These are phyloP conservation scores for Batillaria attramentaria DNA, from an alignment of 1,140 invertebrate species.

Conservation along the genomic window DNA sequence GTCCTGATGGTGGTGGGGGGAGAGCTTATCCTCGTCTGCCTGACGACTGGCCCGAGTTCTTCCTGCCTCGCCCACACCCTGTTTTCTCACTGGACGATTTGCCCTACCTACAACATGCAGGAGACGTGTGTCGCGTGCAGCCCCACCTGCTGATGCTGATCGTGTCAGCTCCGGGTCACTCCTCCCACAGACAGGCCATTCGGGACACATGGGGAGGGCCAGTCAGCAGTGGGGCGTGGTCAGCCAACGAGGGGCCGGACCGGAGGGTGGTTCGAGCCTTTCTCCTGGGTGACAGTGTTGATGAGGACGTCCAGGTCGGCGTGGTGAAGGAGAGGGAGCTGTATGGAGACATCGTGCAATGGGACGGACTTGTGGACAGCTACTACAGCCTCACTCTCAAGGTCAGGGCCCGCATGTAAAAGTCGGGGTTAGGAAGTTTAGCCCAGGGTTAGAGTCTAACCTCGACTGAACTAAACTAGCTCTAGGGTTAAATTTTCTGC, in stretches of 20 bases:
- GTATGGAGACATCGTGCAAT: slow-evolving; percentile 9
- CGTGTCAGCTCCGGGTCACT: background rate
- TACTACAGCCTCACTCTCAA: slow-evolving; percentile 11
- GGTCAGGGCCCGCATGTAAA: background rate
- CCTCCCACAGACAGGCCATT: background rate
- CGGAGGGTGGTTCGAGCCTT: background rate
- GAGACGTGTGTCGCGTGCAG: background rate
- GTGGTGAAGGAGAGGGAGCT: background rate
- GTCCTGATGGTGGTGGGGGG: no score
- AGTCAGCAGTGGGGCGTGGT: background rate
- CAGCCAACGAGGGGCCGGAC: background rate
- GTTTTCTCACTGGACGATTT: background rate
- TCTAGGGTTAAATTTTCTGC: background rate
- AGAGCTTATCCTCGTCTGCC: no score
- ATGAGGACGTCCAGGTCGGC: background rate
- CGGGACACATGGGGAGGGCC: background rate
- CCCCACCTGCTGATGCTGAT: slow-evolving; percentile 1
- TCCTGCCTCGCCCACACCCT: background rate
- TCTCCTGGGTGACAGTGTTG: background rate
- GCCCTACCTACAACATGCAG: background rate
- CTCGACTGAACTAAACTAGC: background rate
- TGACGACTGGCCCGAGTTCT: slow-evolving; percentile 14
- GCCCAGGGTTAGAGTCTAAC: background rate
- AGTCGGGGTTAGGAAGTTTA: background rate
- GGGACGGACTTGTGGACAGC: slow-evolving; percentile 1